Base-by-base conservation (phyloP, 2,888 invertebrate species). In the Metopia argyrocephala region DNA sequence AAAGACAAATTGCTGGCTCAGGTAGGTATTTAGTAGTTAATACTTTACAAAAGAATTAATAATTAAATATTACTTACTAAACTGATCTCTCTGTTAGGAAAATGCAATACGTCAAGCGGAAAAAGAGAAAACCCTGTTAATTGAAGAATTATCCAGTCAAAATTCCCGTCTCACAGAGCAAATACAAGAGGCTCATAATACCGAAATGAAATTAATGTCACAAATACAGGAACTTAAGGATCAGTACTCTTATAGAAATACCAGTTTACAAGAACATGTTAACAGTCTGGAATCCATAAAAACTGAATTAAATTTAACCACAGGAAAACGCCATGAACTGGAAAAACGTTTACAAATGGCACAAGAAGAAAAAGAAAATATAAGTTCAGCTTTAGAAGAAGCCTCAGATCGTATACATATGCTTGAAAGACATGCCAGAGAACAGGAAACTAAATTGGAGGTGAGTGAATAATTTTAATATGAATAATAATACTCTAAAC, bases 341-440 rank as follows among this genome's bases (percentile, higher is more conserved):
- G 98, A 98, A 89, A 93, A 95, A 88, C 92, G 96, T 86, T 92
- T 98, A 82, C 93, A 94, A 82, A 91, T 93, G 82, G 92, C 96
- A 6, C 93, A 95, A 18, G 93, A 94, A 78, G 97, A 98, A 90
- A 93, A 97, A 84, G 96, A 97, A 81, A 93, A 93, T 81, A 91
- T 97, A 68, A 92, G 93, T 65, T 93, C 94, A 65, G 95, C 96
- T 78, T 92, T 98, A 75, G 98, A 98, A 83, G 97, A 98, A 90
- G 95, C 97, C 48, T 95, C 96, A 70, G 97, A 98, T 90, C 93
- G 96, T 88, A 96, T 97, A 86, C 91, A 95, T 85, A 93, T 96
- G 85, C 92, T 98, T 85, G 97, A 98, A 90, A 93, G 95, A 85
- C 95, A 96, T 88, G 92, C 94, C 61, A 93, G 94, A 84, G 96